Base-by-base conservation (phyloP, 2,888 invertebrate genomes). In the Ditula angustiorana region DNA sequence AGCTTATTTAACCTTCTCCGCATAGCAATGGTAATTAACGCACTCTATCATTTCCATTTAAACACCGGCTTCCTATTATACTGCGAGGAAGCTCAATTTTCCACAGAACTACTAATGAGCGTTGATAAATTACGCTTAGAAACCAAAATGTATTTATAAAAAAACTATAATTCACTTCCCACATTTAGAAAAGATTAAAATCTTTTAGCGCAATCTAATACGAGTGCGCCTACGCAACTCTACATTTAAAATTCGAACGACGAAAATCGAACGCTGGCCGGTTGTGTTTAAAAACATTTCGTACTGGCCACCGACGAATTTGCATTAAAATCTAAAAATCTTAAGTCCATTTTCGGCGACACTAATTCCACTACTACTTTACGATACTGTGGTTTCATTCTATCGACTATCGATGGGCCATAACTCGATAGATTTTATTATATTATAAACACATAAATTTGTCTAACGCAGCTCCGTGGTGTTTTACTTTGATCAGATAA, bases 141-240 rank as follows among this genome's bases (percentile, higher is more conserved):
- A 81, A 82, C 81, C 79, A 74, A 84, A 84, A 87, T 86, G 81
- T 85, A 69, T 69, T 66, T 61, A 82, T 82, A 80, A 84, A 85
- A 81, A 79, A 78, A 75, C 80, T 74, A 90, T 91, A 90, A 86
- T 81, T 92, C 86, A 87, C 85, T 82, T 71, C 91, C 92, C 87
- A 84, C 86, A 83, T 80, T 77, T 78, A 76, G 74, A 82, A 82
- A 82, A 79, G 88, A 88, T 88, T 88, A 85, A 84, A 87, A 88
- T 88, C 87, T 88, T 83, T 83, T 83, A 87, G 83, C 76, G 83
- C 76, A 76, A 74, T 72, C 82, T 83, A 87, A 86, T 87, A 89
- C 87, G 74, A 77, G 69, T 74, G 81, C 88, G 82, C 91, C 91
- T 82, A 91, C 92, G 86, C 87, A 71, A 71, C 74, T 85, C 79